phyloP scores from a whole-genome alignment of 2,888 invertebrate species.

The Orthonychiurus folsomi region DNA sequence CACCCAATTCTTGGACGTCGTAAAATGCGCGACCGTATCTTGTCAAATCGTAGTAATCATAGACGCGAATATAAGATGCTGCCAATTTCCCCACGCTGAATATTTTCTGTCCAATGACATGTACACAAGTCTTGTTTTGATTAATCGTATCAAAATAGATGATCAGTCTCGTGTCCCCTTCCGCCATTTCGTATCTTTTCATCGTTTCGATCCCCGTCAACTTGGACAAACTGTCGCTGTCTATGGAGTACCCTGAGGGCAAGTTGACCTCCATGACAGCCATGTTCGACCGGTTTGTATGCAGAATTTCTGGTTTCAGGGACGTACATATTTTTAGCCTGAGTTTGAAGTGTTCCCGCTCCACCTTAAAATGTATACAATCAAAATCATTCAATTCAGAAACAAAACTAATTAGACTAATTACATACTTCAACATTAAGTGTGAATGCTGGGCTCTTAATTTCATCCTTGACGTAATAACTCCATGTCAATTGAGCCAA shows the following conservation, averaged over 20 bases:
- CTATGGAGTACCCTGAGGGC: slow-evolving; percentile 83
- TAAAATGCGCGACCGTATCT: slow-evolving; percentile 73
- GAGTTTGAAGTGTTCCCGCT: neutral
- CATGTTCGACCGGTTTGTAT: slow-evolving; percentile 58
- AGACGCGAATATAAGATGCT: slow-evolving; percentile 71
- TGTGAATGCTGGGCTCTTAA: slow-evolving; percentile 16
- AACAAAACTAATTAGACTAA: neutral
- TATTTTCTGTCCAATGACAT: too few relatives aligned
- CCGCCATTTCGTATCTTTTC: slow-evolving; percentile 60
- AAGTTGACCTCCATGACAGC: slow-evolving; percentile 79
- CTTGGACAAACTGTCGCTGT: slow-evolving; percentile 47
- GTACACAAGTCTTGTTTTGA: neutral
- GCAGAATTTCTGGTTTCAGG: too few relatives aligned
- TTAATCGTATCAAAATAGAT: slow-evolving; percentile 55
- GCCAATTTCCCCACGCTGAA: slow-evolving; percentile 76
- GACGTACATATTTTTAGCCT: slow-evolving; percentile 1
- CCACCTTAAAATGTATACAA: neutral
- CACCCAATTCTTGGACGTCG: slow-evolving; percentile 45
- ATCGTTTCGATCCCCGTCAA: slow-evolving; percentile 45
- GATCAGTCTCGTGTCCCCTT: slow-evolving; percentile 57
- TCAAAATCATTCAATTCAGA: neutral
- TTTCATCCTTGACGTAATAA: slow-evolving; percentile 22
- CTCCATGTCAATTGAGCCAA: slow-evolving; percentile 28
- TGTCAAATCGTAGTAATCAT: slow-evolving; percentile 77
- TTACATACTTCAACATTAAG: slow-evolving; percentile 18